Base-by-base conservation (phyloP, 2,113 vertebrate genomes). In the Cynocephalus volans region DNA sequence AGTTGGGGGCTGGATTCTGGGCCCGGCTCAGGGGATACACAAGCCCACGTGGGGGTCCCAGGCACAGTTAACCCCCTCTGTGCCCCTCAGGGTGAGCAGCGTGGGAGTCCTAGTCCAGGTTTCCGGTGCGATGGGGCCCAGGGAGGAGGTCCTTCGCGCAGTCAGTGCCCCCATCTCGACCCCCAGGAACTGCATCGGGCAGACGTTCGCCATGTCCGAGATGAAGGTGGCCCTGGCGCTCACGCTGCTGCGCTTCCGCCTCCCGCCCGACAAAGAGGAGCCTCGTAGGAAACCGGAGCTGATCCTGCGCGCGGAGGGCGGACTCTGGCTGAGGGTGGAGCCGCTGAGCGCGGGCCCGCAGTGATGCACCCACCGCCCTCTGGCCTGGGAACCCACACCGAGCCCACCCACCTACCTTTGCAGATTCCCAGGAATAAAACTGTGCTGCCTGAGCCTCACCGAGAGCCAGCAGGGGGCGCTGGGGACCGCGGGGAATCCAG, bases 1-100 rank as follows among this genome's bases (percentile, higher is more conserved):
- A 99, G 98, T 96, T 99, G 88, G 98, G 98, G 56, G 99, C 99
- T 36, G 98, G 98, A 0, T 15, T 17, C 90, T 98, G 48, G 99
- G 99, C 0, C 56, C 99, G 56, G 56, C 4, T 62, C 64, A 54
- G 15, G 18, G 17, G 21, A 26, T 5, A 50, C 2, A 24, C 18
- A 54, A 26, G 9, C 8, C 56, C 31, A 13, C 1, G 0, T 2
- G 15, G 33, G 24, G 33, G 6, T 12, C 14, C 21, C 9, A 15
- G 28, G 82, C 15, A 31, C 1, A 11, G 3, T 31, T 19, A 52
- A 18, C 4, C 41, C 6, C 28, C 21, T 19, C n/a, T 21, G 10
- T 5, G 24, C 8, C 19, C 28, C 41, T 70, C 41, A 41, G 28
- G 62, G 33, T 19, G 14, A 3, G 41, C 41, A 41, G 41, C 3